Evolutionary conservation across 2,888 invertebrate species (phyloP).

Genomic region (Lathronympha strigana): DNA sequence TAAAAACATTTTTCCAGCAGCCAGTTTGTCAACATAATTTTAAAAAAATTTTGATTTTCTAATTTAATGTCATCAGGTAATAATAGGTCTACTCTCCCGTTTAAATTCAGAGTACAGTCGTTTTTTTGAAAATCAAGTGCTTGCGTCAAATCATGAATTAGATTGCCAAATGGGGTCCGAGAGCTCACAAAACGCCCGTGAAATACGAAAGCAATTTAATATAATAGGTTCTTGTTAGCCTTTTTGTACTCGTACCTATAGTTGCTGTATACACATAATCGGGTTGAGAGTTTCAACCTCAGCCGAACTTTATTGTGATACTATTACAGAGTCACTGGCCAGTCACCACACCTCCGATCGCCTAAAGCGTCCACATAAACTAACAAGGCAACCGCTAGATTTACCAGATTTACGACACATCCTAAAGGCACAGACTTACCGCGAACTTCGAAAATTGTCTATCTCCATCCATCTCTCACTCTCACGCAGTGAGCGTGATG

Average conservation of each 20-base stretch:
- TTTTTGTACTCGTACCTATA: neutral
- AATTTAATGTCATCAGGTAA: too few species aligned
- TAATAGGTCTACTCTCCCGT: too few species aligned
- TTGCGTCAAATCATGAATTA: too few species aligned
- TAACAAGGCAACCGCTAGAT: constrained; percentile 28
- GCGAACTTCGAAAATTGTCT: neutral
- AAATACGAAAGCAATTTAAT: too few species aligned
- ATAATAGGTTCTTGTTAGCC: too few species aligned
- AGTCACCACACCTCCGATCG: constrained; percentile 21
- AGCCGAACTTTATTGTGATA: neutral
- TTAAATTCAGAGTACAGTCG: too few species aligned
- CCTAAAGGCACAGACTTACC: constrained; percentile 10
- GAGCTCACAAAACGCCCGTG: too few species aligned
- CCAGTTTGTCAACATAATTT: too few species aligned
- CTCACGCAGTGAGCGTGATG: neutral
- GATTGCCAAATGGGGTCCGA: too few species aligned
- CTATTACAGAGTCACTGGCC: neutral
- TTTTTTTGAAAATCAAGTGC: too few species aligned
- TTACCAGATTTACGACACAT: constrained; percentile 25
- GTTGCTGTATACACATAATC: neutral
- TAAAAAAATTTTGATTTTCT: too few species aligned
- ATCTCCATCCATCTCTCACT: neutral
- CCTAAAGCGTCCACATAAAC: constrained; percentile 29
- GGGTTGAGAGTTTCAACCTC: neutral
- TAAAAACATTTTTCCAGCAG: too few species aligned